phyloP scores from a whole-genome alignment of 2,113 vertebrate species.

The Progne subis region DNA sequence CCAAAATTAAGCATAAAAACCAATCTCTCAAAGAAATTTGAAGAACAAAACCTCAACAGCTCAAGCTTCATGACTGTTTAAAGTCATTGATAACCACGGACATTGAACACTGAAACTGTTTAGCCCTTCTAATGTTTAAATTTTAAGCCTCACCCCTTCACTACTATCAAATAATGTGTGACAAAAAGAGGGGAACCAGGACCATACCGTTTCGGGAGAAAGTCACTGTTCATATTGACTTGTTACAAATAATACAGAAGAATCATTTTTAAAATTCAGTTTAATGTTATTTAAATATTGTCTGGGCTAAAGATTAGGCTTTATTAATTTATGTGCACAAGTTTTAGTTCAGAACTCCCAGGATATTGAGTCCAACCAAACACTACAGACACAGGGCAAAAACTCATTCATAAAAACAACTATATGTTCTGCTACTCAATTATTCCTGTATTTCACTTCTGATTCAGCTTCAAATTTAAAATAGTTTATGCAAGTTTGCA shows the following conservation, averaged over 20 bases:
- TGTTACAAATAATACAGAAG: conserved; percentile 59
- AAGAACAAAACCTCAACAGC: not conserved
- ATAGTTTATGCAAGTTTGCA: conserved; percentile 20
- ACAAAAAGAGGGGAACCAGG: not conserved
- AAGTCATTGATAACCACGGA: not conserved
- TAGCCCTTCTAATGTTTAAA: not conserved
- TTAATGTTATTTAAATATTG: conserved; percentile 64
- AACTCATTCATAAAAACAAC: conserved; percentile 36
- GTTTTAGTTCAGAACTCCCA: conserved; percentile 54
- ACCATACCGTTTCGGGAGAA: not conserved
- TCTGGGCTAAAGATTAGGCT: conserved; percentile 57
- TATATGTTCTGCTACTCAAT: not conserved
- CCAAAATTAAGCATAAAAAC: not conserved
- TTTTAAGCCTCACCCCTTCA: not conserved
- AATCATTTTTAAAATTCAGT: conserved; percentile 49
- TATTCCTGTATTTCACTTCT: conserved; percentile 35
- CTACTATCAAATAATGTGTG: not conserved
- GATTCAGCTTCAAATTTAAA: not conserved
- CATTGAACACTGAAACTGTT: not conserved
- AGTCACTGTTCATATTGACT: conserved; percentile 13
- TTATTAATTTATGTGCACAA: conserved; percentile 64
- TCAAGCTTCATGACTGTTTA: not conserved
- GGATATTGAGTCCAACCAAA: conserved; percentile 47
- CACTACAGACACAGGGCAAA: conserved; percentile 59
- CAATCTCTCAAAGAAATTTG: not conserved